phyloP scores from a whole-genome alignment of 1,140 invertebrate species.

The Daktulosphaira vitifoliae region DNA sequence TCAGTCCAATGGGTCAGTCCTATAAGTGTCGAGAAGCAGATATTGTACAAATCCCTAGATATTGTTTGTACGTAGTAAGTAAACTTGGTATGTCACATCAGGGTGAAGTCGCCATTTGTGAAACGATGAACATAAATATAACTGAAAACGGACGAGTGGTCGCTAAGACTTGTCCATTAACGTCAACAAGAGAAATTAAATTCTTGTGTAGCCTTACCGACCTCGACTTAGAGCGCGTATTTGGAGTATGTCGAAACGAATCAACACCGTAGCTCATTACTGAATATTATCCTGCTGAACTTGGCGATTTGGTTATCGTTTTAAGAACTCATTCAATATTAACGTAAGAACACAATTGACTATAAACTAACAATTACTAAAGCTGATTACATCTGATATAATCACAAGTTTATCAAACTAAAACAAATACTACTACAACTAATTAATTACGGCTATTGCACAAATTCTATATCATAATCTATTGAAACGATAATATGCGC shows the following conservation, averaged over 20 bases:
- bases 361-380: no score
- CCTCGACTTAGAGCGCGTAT: slow-evolving; percentile 61
- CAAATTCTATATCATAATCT: no score
- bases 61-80: slow-evolving; percentile 58
- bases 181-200: slow-evolving; percentile 56
- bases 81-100: slow-evolving; percentile 63
- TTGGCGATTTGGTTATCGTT: slow-evolving; percentile 71
- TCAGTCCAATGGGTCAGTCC: slow-evolving; percentile 53
- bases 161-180: slow-evolving; percentile 41
- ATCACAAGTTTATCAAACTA: no score
- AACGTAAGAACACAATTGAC: slow-evolving; percentile 39
- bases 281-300: slow-evolving; percentile 66
- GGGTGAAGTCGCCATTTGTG: slow-evolving; percentile 57
- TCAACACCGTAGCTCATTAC: slow-evolving; percentile 62
- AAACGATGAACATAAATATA: slow-evolving; percentile 48
- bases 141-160: slow-evolving; percentile 40
- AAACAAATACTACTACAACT: no score
- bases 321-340: slow-evolving; percentile 42
- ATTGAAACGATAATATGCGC: no score
- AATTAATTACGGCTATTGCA: no score
- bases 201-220: slow-evolving; percentile 64
- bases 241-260: slow-evolving; percentile 58
- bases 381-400: no score
- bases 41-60: slow-evolving; percentile 55
- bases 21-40: slow-evolving; percentile 54